Conservation (phyloP, 2,888 invertebrate genomes). For the Sicus ferrugineus region DNA sequence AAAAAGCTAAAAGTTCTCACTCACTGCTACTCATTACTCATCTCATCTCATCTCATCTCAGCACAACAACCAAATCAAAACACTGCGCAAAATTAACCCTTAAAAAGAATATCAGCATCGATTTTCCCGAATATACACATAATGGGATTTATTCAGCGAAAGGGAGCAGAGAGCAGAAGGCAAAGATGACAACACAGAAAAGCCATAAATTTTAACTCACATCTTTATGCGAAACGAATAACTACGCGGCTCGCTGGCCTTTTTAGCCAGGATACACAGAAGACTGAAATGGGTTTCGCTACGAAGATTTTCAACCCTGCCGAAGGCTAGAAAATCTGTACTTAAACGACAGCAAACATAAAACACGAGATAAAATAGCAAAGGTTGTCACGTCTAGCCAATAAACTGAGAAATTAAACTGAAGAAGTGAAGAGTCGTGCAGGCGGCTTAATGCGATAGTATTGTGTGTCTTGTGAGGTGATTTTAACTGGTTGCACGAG, state of each 20-base stretch:
- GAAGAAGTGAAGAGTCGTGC: background rate
- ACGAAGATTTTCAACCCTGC: background rate
- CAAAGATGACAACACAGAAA: background rate
- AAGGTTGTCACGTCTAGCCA: background rate
- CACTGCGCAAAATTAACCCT: constrained; percentile 44
- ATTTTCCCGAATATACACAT: constrained; percentile 15
- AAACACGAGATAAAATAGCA: background rate
- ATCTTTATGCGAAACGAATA: background rate
- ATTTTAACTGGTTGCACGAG: no score
- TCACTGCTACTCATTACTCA: constrained; percentile 33
- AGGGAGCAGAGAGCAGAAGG: background rate
- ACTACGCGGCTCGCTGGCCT: background rate
- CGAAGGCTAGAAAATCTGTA: background rate
- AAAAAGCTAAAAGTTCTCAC: constrained; percentile 30
- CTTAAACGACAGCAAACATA: background rate
- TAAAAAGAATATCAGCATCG: constrained; percentile 40
- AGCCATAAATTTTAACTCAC: background rate
- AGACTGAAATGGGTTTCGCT: background rate
- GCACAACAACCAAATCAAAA: constrained; percentile 31
- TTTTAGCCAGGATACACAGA: background rate
- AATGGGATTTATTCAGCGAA: background rate
- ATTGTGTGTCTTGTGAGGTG: no score
- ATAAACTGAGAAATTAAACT: background rate
- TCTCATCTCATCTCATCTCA: no score
- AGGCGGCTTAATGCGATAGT: no score